Percentiles rank a stretch among this genome's conserved stretches.
Evolutionary conservation across 2,797 vertebrate genomes (phyloP).

Genomic region (Luscinia megarhynchos): DNA sequence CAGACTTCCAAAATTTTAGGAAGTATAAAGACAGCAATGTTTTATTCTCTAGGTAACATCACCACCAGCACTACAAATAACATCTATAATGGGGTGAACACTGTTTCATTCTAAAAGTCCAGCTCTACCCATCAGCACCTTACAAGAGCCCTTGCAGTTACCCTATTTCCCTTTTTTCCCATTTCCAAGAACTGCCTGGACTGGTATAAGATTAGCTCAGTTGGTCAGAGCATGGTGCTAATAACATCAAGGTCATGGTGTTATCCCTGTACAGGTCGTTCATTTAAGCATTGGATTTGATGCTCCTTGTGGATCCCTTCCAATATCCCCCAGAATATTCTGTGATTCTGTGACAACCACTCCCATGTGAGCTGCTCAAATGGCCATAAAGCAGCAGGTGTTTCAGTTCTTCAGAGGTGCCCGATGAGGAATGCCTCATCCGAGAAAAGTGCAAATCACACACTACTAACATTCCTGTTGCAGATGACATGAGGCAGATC

Average conservation of each 20-base stretch:
- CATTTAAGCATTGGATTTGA: neutral
- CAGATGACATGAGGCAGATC: neutral
- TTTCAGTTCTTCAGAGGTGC: neutral
- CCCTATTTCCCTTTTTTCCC: neutral
- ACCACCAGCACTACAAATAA: neutral
- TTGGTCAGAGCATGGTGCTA: neutral
- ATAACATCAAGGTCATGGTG: accelerated
- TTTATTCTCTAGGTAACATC: neutral
- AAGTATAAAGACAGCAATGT: neutral
- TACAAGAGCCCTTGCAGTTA: neutral
- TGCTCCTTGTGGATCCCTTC: neutral
- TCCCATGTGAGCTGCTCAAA: neutral
- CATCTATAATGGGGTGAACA: neutral
- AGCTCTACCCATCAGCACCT: neutral
- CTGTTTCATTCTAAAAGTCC: neutral
- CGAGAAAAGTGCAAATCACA: neutral
- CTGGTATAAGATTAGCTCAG: neutral
- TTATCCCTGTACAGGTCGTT: neutral
- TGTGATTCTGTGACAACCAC: neutral
- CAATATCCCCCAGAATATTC: neutral
- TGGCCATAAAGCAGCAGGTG: neutral
- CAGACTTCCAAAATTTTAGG: neutral
- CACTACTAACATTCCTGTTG: neutral
- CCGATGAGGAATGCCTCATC: neutral
- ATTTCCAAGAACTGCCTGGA: neutral